Evolutionary conservation across 2,797 vertebrate species (phyloP), one percentile per base, ranked within the genome.

Genomic region (Octomys mimax): DNA sequence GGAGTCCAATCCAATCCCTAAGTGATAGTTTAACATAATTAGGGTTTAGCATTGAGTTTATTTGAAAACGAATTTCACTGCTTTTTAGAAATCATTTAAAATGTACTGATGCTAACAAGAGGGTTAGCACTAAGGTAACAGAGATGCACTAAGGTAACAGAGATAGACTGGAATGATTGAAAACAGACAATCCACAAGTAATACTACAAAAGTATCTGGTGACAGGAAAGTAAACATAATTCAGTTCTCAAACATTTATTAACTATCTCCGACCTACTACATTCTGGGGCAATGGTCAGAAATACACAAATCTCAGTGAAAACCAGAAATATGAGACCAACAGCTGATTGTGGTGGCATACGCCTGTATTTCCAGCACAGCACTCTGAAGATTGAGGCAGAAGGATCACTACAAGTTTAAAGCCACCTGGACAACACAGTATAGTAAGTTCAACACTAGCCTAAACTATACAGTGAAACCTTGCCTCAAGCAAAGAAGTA

Each of bases 301-400:
- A 71, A 91, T 49, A 52, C 10, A n/a, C 28, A 71, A 54, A 64
- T n/a, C 24, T 78, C 2, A 49, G 2, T 42, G 16, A 96, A 11
- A 96, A 97, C 92, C 26, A 91, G 6, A 71, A 81, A 22, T 62
- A 66, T 28, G 6, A 95, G 16, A 77, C 49, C 33, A 95, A 95
- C 14, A 79, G 18, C 14, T n/a, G 28, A 46, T 19, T n/a, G 12
- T 52, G 16, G 31, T 54, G 49, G 75, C 31, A 33, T 3, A 33
- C 22, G 22, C 8, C 49, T 79, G 18, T n/a, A 21, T 18, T 18
- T 19, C 31, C 49, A 77, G 73, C 13, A 49, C 28, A n/a, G 77
- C 16, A 79, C 49, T 46, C 24, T 52, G 28, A 49, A 79, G 31
- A 14, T 12, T 52, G 11, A 33, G 49, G 31, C 14, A 79, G 31